phyloP scores from a whole-genome alignment of 2,797 vertebrate genomes.

The Sarcophilus harrisii region DNA sequence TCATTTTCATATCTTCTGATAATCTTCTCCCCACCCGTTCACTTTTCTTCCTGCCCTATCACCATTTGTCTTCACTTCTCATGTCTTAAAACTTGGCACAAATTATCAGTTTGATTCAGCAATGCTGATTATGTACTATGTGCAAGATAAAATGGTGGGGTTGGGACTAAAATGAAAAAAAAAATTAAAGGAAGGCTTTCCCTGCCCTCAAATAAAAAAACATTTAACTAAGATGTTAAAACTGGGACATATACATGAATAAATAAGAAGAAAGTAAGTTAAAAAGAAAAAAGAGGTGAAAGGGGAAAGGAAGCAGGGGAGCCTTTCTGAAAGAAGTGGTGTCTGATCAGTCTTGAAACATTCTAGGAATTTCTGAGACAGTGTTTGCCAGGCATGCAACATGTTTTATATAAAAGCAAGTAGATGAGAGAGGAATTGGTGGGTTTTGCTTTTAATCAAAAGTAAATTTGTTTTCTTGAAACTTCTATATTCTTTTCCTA shows the following conservation, averaged over 20 bases:
- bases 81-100: neutral
- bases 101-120: neutral
- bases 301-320: neutral
- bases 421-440: neutral
- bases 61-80: neutral
- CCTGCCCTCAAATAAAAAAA: neutral
- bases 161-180: neutral
- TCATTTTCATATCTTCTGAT: neutral
- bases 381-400: neutral
- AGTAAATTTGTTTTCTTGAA: neutral
- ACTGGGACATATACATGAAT: neutral
- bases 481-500: neutral
- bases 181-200: neutral
- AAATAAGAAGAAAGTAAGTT: neutral
- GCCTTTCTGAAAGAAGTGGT: neutral
- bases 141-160: neutral
- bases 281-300: neutral
- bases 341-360: neutral
- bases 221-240: neutral
- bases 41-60: neutral
- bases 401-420: neutral
- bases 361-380: neutral
- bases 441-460: neutral
- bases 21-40: neutral
- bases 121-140: neutral